phyloP scores from a whole-genome alignment of 2,888 invertebrate species.

The Dichetophora obliterata region DNA sequence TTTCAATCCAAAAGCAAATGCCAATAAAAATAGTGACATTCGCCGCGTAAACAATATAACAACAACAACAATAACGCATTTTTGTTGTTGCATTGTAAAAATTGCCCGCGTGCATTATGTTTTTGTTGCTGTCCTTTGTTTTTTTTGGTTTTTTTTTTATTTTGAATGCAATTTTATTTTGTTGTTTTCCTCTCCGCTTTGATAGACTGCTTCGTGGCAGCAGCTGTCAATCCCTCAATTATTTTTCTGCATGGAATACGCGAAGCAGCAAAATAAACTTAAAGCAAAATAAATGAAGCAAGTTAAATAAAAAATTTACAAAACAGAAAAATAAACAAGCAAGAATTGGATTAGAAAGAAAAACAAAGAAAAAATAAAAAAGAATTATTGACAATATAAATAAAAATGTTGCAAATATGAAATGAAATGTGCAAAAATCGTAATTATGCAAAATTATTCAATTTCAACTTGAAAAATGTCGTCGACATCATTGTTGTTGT shows the following conservation, averaged over 20 bases:
- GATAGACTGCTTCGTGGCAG: slow-evolving; percentile 20
- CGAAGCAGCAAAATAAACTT: slow-evolving; percentile 47
- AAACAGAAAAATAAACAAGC: slow-evolving; percentile 41
- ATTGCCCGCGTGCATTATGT: slow-evolving; percentile 22
- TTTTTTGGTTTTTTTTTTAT: background rate
- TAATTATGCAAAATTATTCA: slow-evolving; percentile 68
- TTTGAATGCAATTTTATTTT: background rate
- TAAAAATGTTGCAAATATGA: slow-evolving; percentile 48
- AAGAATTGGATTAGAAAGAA: slow-evolving; percentile 17
- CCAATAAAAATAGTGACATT: slow-evolving; percentile 13
- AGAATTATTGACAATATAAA: slow-evolving; percentile 37
- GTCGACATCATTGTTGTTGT: slow-evolving; percentile 66
- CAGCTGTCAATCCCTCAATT: slow-evolving; percentile 22
- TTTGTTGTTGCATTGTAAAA: slow-evolving; percentile 41
- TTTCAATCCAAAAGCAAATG: slow-evolving; percentile 1
- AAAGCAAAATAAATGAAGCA: slow-evolving; percentile 37
- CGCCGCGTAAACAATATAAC: slow-evolving; percentile 35
- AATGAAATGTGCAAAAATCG: slow-evolving; percentile 66
- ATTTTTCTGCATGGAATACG: background rate
- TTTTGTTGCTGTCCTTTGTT: background rate
- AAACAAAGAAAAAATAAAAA: no score
- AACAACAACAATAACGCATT: slow-evolving; percentile 42
- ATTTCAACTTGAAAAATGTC: slow-evolving; percentile 69
- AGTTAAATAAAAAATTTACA: slow-evolving; percentile 43
- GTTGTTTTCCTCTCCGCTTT: background rate